Conservation (phyloP, 2,888 invertebrate genomes). For the Strigamia maritima region DNA sequence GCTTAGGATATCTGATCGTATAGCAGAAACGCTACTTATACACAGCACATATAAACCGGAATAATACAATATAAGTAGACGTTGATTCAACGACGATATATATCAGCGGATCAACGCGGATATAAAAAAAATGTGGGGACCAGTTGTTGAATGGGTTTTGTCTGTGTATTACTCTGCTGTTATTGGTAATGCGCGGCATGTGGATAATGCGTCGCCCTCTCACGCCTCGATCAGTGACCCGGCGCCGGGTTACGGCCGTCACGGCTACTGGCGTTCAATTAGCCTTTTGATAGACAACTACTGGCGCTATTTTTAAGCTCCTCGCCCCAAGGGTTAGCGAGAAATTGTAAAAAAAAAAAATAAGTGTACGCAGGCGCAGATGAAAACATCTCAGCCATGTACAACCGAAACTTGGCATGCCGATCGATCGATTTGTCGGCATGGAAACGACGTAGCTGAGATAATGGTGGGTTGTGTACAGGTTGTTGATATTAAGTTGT, state of each 20-base stretch:
- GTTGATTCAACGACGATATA: no score
- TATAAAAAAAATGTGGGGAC: no score
- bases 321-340: neutral
- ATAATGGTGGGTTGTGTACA: neutral
- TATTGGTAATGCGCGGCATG: neutral
- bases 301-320: neutral
- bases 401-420: neutral
- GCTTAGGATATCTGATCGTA: no score
- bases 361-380: neutral
- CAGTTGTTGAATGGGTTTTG: no score
- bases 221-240: neutral
- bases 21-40: no score
- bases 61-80: no score
- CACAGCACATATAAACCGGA: no score
- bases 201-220: neutral
- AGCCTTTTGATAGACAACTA: conserved; percentile 16
- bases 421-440: neutral
- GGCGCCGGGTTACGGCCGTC: neutral
- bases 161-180: neutral
- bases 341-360: neutral
- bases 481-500: neutral
- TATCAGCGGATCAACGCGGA: no score
- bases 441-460: neutral
- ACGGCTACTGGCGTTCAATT: conserved; percentile 9
- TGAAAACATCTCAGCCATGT: neutral